Evolutionary conservation across 2,888 invertebrate genomes (phyloP), one percentile per base, ranked within the genome.

Genomic region (Polydrusus tereticollis): DNA sequence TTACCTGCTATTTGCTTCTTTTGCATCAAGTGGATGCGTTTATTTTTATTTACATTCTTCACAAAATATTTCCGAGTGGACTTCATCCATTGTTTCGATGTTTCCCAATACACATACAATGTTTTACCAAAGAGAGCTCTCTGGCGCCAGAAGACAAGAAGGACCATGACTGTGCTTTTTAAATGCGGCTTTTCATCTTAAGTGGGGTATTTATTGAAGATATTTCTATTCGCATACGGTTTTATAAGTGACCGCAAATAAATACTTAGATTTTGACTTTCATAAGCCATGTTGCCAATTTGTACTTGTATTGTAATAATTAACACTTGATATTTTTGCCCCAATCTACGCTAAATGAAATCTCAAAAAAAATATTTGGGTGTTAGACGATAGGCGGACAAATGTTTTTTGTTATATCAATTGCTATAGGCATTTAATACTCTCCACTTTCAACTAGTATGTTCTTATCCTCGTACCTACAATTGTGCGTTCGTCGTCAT

Each of bases 101-200:
- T 52, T 52, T 52, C 52, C 52, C 21, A 52, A 47, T 23, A 47
- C 21, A 47, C 23, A 47, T 47, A 21, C 47, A 23, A 26, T 29
- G 52, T 29, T 52, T 26, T 29, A 52, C 52, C 29, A 52, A 52
- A 52, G 52, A 26, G 16, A 60, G 43, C 12, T 26, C 26, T n/a
- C 10, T 63, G 63, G 63, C 63, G 63, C 63, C 63, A 63, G 47
- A 52, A 50, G 50, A 50, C 52, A 52, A 52, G 52, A 8, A 63
- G 63, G 45, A 33, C 63, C 63, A 63, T 63, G 63, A 63, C 63
- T 33, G 45, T 45, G 63, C 63, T 63, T 47, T 63, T 63, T 63
- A 29, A 47, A 47, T 14, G 33, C 33, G 26, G 7, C 45, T 16
- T 45, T 62, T 62, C 62, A 47, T 47, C 63, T 50, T 21, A 45